A percentile compares a stretch with the other conserved stretches of the same genome.
phyloP scores from a whole-genome alignment of 2,797 vertebrate species.

The Podarcis lilfordi region DNA sequence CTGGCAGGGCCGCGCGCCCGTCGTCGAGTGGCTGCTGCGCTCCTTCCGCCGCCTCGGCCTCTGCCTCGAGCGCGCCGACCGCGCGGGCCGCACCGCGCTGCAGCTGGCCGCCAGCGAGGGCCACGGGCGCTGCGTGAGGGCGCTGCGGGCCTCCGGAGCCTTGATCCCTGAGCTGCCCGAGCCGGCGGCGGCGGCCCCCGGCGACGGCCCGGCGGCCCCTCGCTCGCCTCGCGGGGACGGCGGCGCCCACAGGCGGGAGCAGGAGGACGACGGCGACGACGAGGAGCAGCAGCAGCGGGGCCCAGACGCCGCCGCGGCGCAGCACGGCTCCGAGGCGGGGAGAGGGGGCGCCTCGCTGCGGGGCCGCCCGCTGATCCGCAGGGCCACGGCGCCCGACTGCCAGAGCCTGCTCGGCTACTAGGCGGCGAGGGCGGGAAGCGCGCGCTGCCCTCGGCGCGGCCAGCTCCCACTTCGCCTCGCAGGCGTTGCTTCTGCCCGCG shows the following conservation, averaged over 20 bases:
- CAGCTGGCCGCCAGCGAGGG: constrained; percentile 87
- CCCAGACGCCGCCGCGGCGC: neutral
- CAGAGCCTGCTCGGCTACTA: constrained; percentile 61
- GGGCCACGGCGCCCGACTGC: constrained; percentile 72
- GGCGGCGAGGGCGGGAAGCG: constrained; percentile 31
- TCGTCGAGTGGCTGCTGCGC: constrained; percentile 89
- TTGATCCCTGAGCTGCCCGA: constrained; percentile 25
- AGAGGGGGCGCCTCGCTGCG: neutral
- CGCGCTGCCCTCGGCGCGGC: constrained; percentile 22
- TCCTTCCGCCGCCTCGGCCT: constrained; percentile 91
- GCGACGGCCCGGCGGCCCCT: neutral
- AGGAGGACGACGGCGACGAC: neutral
- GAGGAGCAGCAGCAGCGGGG: neutral
- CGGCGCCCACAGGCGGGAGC: neutral
- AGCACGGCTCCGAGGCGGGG: neutral
- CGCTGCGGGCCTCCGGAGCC: constrained; percentile 73
- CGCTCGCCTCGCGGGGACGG: constrained; percentile 48
- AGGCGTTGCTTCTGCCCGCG: constrained; percentile 51
- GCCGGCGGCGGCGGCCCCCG: neutral
- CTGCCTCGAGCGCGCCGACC: constrained; percentile 84
- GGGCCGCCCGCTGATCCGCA: constrained; percentile 64
- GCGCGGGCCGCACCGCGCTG: constrained; percentile 85
- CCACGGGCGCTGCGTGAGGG: constrained; percentile 85
- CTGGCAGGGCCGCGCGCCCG: constrained; percentile 84
- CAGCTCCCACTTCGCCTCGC: constrained; percentile 20